Evolutionary conservation across 64 coral and sea anemone species (phyloP), one percentile per base, ranked within the genome.

Genomic region (Pocillopora verrucosa): DNA sequence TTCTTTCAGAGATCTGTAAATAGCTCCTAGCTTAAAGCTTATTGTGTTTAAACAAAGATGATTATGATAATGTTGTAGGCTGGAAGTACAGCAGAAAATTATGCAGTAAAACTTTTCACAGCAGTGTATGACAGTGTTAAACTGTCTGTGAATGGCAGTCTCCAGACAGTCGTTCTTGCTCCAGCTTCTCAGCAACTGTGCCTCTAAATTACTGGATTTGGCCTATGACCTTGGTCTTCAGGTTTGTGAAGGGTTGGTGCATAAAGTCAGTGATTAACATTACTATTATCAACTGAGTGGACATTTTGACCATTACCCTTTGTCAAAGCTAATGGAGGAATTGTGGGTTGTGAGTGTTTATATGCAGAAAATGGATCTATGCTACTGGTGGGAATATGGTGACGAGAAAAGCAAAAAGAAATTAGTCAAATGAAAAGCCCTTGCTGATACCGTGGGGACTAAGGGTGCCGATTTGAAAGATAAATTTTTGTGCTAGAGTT

Each of bases 181-280:
- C 97, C 97, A 70, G 88, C 94, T 34, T 99, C 97, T 16, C 91
- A 95, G 13, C 93, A 99, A 41, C 80, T 99, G n/a, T 60, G 97
- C 97, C 61, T 88, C 35, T 36, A 89, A 99, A 65, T 86, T 99
- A 60, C 86, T 99, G 36, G 93, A 95, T 41, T 87, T 99, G 38
- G 79, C 97, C 38, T 95, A 93, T 75, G 93, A 91, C 73, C 81
- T 99, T 78, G 97, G 91, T 63, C 56, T 99, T 0, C 34, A 99
- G 88, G 97, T 99, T 56, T 78, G 75, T 61, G 41, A 3, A 2
- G 36, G 4, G 38, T 86, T 22, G 41, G 41, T 51, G 41, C 41
- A n/a, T 70, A 69, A 69, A 69, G 20, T n/a, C 20, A 70, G 12
- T 70, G 20, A 70, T 25, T 20, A 10, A 70, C 19, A 70, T 5